Base-by-base conservation (phyloP, 2,113 vertebrate genomes). In the Microcebus tavaratra region DNA sequence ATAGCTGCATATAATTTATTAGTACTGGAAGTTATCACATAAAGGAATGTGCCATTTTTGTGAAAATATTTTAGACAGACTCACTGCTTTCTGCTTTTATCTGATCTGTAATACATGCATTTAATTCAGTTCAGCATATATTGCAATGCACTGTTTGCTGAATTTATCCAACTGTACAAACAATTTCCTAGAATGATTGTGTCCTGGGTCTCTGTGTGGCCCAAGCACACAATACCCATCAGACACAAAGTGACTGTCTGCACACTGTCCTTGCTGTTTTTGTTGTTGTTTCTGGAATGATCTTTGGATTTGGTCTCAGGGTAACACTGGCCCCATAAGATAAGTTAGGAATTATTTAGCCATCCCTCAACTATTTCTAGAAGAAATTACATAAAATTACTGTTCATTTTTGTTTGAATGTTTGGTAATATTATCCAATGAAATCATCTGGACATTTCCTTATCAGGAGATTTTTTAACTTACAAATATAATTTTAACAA, bases 171-270 rank as follows among this genome's bases (percentile, higher is more conserved):
- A 34, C 31, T 8, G 4, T 1, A 21, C 13, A 13, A 23, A 8
- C 23, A 2, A 3, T 12, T 59, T 59, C n/a, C 36, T 55, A 10
- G 8, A 31, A 6, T 4, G 2, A 10, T 4, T 15, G 2, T 15
- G 9, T 8, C 23, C 39, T 34, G 50, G 6, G 36, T 39, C 31
- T 2, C 18, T 27, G 3, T 8, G 25, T 6, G 0, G 2, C 25
- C 17, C 7, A 7, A 29, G 3, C 18, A 21, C 50, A 36, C 0
- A 5, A 4, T 1, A 6, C 9, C 5, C 25, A 5, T 6, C 10
- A 29, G 4, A 6, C 6, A 4, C 14, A 2, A 25, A 55, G 21
- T 0, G 1, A 3, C 17, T 36, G 8, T 17, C 29, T 42, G 2
- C 7, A 10, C 45, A 45, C 45, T 8, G 45, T 45, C 45, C 11